Evolutionary conservation across 35 echinoderm and acorn worm species (phyloP), one percentile per base, ranked within the genome.

Genomic region (Stichopus chloronotus): DNA sequence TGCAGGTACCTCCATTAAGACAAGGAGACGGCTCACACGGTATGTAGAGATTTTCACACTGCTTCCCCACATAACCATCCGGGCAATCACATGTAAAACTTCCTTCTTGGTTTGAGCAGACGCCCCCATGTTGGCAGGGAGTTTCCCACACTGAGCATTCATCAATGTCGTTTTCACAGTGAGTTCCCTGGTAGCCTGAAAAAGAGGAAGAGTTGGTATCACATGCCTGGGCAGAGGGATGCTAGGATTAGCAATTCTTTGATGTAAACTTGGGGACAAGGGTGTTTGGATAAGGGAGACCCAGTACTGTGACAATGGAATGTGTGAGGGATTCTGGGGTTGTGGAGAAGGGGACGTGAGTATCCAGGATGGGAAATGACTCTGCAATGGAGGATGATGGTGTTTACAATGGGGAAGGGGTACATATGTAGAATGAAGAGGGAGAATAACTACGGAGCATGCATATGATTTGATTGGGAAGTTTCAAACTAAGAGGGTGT

Each of bases 31-130:
- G 59, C 6, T 8, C 13, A 53, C 92, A 93, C 2, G 78, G 60
- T 20, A 84, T 80, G 56, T 72, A 85, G 5, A 52, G 10, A 9
- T 24, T 9, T 9, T 93, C 81, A 76, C 92, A 93, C 25, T 13
- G 58, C 19, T 55, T 7, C 6, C 92, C 92, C 12, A 74, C 81
- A 72, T 84, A 93, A 17, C 81, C 30, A 5, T 4, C 5, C 10
- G 92, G 82, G 81, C 92, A 93, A 21, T 84, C 17, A 56, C 92
- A 93, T 21, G 25, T 59, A 25, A 93, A 93, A 17, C 19, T 57
- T 56, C 76, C 78, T 11, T 61, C 53, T 8, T 19, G 16, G 24
- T 92, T 92, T 14, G 20, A 6, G 59, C 78, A 92, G 9, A 77
- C 20, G 13, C 12, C 76, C 17, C 24, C 52, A 61, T 92, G 78